Conservation (phyloP, 2,113 vertebrate genomes). For the Petroica traversi region DNA sequence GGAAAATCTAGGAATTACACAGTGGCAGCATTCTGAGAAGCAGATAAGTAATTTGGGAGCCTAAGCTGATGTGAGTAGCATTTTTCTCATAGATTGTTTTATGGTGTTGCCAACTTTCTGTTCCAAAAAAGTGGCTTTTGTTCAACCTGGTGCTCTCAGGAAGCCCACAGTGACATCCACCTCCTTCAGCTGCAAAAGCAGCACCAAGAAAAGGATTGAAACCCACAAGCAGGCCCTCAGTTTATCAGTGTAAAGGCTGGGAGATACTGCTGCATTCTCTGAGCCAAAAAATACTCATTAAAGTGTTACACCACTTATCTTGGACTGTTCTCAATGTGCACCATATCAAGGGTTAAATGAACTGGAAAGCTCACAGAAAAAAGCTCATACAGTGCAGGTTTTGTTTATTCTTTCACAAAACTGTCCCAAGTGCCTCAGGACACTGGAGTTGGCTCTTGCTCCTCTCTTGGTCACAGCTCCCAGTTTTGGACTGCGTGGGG, state of each 20-base stretch:
- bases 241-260: not conserved
- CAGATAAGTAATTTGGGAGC: not conserved
- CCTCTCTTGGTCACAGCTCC: not conserved
- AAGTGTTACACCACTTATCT: not conserved
- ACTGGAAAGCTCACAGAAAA: constrained; percentile 35
- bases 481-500: not conserved
- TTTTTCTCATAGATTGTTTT: not conserved
- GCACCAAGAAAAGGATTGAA: not conserved
- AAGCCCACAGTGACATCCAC: not conserved
- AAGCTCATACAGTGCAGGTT: constrained; percentile 42
- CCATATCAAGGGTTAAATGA: constrained; percentile 58
- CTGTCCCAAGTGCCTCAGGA: not conserved
- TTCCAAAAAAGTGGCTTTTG: not conserved
- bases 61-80: not conserved
- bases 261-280: not conserved
- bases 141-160: not conserved
- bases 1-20: not conserved
- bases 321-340: not conserved
- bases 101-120: not conserved
- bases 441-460: not conserved
- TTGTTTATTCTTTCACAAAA: constrained; percentile 30
- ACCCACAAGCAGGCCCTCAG: not conserved
- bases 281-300: not conserved
- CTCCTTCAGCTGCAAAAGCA: not conserved
- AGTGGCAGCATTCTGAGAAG: not conserved